Percentiles rank a stretch among this genome's conserved stretches.
Conservation (phyloP, 1,140 invertebrate species). For the Palaemon carinicauda region DNA sequence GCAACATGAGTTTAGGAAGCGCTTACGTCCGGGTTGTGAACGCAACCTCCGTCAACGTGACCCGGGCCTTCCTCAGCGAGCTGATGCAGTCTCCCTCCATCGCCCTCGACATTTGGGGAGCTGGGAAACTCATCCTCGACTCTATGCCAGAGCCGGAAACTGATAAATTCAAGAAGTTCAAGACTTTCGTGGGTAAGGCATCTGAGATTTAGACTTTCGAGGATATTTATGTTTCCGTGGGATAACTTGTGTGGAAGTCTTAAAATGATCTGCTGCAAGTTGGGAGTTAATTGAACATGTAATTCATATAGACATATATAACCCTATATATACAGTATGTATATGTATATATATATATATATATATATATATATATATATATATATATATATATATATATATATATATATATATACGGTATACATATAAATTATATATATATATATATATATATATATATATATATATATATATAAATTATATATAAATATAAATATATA, state of each 20-base stretch:
- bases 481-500: too few species aligned
- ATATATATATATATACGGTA: too few species aligned
- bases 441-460: too few species aligned
- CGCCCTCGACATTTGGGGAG: constrained; percentile 32
- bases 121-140: constrained; percentile 15
- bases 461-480: too few species aligned
- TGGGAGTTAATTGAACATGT: too few species aligned
- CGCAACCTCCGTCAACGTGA: constrained; percentile 12
- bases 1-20: not conserved
- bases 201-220: not conserved
- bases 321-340: not conserved
- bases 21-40: constrained; percentile 35
- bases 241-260: too few species aligned
- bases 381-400: not conserved
- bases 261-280: too few species aligned
- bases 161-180: not conserved
- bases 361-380: constrained; percentile 16
- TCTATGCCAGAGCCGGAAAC: not conserved
- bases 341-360: not conserved
- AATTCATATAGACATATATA: too few species aligned
- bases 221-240: not conserved
- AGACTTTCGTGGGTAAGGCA: constrained; percentile 22
- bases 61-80: constrained; percentile 6
- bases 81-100: constrained; percentile 24
- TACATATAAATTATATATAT: too few species aligned